These are phyloP conservation scores for Lacerta viridis DNA, from an alignment of 2,797 vertebrate genomes.

Conservation along the genomic window DNA sequence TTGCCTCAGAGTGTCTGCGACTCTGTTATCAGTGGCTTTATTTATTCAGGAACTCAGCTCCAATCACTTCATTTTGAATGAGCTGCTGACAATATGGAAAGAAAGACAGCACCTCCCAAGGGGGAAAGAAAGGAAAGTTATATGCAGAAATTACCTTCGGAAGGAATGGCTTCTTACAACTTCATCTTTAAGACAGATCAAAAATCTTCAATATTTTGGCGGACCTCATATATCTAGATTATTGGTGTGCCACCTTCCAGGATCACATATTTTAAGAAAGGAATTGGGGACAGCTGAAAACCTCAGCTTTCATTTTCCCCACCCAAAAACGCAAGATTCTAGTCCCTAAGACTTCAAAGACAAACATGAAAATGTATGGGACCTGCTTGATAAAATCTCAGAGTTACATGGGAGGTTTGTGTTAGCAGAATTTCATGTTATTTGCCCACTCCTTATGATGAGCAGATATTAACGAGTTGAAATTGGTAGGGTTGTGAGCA, in stretches of 20 bases:
- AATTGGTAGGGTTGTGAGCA: not conserved
- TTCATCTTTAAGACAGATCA: constrained; percentile 23
- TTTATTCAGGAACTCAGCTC: constrained; percentile 38
- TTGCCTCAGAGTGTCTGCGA: constrained; percentile 24
- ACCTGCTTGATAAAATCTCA: not conserved
- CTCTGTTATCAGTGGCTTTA: constrained; percentile 28
- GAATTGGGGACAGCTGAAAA: not conserved
- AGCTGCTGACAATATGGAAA: not conserved
- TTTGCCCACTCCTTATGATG: not conserved
- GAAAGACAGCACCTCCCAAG: constrained; percentile 23
- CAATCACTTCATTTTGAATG: constrained; percentile 22
- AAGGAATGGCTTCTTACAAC: constrained; percentile 1
- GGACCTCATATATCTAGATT: not conserved
- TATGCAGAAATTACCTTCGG: not conserved
- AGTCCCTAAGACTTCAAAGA: not conserved
- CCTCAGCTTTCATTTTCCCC: not conserved
- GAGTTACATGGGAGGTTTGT: not conserved
- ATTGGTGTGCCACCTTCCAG: not conserved
- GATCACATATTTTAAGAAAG: not conserved
- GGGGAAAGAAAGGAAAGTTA: not conserved
- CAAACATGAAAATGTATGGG: not conserved
- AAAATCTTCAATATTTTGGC: constrained; percentile 10
- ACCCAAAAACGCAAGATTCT: not conserved
- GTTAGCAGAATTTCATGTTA: not conserved
- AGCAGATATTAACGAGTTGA: not conserved